Conservation (phyloP, 2,888 invertebrate genomes). For the Lampropteryx suffumata region DNA sequence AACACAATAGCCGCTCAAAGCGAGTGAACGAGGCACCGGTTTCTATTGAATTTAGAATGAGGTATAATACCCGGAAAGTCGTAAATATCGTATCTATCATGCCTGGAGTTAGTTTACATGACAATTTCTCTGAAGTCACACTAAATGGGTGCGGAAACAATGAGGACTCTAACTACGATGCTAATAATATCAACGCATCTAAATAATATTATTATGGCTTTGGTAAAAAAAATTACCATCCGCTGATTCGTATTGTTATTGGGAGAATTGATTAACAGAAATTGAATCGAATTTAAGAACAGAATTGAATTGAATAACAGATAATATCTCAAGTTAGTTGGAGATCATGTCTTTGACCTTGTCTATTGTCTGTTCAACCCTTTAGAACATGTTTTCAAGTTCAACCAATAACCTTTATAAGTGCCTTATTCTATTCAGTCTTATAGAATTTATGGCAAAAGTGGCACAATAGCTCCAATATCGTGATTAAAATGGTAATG, state of each 20-base stretch:
- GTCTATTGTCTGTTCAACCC: conserved; percentile 1
- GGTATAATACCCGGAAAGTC: conserved; percentile 38
- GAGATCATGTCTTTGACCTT: conserved; percentile 13
- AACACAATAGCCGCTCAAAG: conserved; percentile 6
- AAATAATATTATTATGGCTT: no score
- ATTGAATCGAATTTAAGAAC: no score
- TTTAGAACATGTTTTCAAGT: conserved; percentile 15
- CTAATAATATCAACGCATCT: no score
- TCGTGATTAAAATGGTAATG: conserved; percentile 35
- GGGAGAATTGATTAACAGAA: no score
- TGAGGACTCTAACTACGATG: neutral
- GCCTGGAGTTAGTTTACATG: conserved; percentile 14
- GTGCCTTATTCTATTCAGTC: conserved; percentile 13
- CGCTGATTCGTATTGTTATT: no score
- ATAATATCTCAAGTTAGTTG: no score
- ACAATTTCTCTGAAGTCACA: conserved; percentile 12
- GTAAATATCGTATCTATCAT: conserved; percentile 40
- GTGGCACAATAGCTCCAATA: conserved; percentile 26
- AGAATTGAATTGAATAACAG: no score
- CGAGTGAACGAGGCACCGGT: conserved; percentile 22
- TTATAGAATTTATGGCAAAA: conserved; percentile 19
- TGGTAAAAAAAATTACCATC: no score
- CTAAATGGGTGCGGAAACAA: conserved; percentile 7
- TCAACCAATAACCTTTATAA: conserved; percentile 12
- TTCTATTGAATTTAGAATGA: conserved; percentile 38